phyloP scores from a whole-genome alignment of 2,888 invertebrate genomes.

The Acleris literana region DNA sequence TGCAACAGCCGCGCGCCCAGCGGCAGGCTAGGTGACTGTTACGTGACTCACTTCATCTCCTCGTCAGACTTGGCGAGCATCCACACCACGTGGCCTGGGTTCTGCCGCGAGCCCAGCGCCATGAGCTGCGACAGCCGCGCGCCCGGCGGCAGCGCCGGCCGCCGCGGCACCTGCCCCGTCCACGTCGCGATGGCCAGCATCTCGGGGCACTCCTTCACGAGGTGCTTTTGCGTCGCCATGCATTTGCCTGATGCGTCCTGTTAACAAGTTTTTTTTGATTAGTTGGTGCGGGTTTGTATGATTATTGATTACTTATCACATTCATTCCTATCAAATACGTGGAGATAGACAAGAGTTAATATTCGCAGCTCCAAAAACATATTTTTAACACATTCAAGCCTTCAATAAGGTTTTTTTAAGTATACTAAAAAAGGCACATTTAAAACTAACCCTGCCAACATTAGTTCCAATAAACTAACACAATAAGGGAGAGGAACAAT shows the following conservation, averaged over 20 bases:
- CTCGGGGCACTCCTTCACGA: constrained; percentile 91
- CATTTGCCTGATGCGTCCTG: constrained; percentile 80
- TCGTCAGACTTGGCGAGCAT: constrained; percentile 90
- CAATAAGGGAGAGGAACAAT: too few species aligned
- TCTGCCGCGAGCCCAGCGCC: constrained; percentile 88
- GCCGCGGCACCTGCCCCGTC: constrained; percentile 90
- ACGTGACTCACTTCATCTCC: constrained; percentile 86
- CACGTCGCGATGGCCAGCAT: constrained; percentile 91
- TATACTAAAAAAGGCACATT: too few species aligned
- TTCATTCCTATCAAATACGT: too few species aligned
- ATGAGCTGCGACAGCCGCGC: constrained; percentile 89
- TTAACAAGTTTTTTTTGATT: not conserved
- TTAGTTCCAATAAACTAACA: too few species aligned
- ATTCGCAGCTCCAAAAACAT: too few species aligned
- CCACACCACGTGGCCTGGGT: constrained; percentile 90
- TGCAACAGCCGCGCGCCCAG: constrained; percentile 87
- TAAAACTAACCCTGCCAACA: too few species aligned
- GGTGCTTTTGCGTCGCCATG: constrained; percentile 78
- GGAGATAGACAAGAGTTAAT: too few species aligned
- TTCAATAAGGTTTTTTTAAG: too few species aligned
- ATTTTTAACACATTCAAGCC: too few species aligned
- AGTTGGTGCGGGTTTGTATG: too few species aligned
- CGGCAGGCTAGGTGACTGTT: constrained; percentile 72
- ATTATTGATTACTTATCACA: too few species aligned
- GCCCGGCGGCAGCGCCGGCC: constrained; percentile 88